These are phyloP conservation scores for Strigamia transsilvanica DNA, from an alignment of 2,888 invertebrate genomes.

Conservation along the genomic window DNA sequence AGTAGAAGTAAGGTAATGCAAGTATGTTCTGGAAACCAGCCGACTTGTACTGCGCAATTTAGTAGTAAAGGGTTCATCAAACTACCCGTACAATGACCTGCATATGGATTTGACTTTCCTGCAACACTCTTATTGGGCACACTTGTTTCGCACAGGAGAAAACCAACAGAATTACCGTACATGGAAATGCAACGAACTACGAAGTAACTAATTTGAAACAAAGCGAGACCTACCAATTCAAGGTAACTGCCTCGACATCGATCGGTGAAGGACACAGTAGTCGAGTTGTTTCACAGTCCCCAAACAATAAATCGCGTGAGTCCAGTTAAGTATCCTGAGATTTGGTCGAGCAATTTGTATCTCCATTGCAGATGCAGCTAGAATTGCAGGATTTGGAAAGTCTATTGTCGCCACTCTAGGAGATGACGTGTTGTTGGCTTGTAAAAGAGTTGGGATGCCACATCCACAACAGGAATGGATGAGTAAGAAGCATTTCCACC, in stretches of 20 bases:
- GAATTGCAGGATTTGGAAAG: slow-evolving; percentile 62
- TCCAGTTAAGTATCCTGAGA: too few species aligned
- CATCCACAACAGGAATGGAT: slow-evolving; percentile 61
- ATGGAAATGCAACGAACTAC: neutral
- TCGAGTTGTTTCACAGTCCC: neutral
- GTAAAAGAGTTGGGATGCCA: slow-evolving; percentile 62
- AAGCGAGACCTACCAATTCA: neutral
- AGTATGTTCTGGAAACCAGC: too few species aligned
- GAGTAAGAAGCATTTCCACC: neutral
- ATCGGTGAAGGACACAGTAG: neutral
- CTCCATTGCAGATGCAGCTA: slow-evolving; percentile 60
- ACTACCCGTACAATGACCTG: too few species aligned
- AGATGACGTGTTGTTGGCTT: slow-evolving; percentile 61
- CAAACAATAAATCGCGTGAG: neutral
- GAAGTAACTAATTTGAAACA: neutral
- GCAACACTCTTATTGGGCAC: too few species aligned
- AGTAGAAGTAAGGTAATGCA: too few species aligned
- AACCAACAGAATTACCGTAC: neutral
- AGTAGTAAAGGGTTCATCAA: too few species aligned
- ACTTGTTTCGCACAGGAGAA: neutral
- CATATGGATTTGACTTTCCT: too few species aligned
- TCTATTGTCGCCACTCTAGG: slow-evolving; percentile 61
- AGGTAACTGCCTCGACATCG: slow-evolving; percentile 11
- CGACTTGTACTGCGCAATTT: too few species aligned
- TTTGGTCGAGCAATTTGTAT: too few species aligned